Conservation (phyloP, 2,113 vertebrate genomes). For the Gulo gulo region DNA sequence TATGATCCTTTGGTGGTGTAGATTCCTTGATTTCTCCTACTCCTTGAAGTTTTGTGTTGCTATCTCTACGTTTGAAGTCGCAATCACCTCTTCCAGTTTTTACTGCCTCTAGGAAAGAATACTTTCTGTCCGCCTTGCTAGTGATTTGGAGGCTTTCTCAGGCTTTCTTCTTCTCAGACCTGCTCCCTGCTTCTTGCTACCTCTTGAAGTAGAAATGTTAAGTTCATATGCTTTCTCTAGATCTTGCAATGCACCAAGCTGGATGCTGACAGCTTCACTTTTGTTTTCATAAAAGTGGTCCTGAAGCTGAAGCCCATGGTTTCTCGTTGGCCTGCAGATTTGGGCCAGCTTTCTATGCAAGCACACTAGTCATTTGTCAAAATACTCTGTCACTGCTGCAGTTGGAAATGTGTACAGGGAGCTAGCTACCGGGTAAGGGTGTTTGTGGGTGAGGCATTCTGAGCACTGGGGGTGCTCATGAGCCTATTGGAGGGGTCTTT, state of each 20-base stretch:
- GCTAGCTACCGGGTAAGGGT: not conserved
- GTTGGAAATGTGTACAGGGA: not conserved
- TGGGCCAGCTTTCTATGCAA: not conserved
- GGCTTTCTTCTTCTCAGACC: not conserved
- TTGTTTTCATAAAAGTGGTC: not conserved
- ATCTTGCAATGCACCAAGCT: not conserved
- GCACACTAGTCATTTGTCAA: not conserved
- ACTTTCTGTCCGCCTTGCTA: not conserved
- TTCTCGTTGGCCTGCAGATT: not conserved
- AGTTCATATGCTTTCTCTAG: not conserved
- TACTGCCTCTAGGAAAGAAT: not conserved
- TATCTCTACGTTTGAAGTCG: not conserved
- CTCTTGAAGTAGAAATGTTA: not conserved
- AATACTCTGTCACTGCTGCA: not conserved
- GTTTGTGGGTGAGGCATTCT: not conserved
- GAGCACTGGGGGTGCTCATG: not conserved
- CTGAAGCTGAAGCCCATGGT: not conserved
- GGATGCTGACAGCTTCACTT: not conserved
- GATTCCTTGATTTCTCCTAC: not conserved
- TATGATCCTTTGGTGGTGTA: not conserved
- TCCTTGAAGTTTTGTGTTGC: not conserved
- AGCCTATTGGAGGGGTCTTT: not conserved
- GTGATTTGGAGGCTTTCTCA: not conserved
- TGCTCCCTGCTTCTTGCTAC: not conserved
- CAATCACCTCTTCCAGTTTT: not conserved